Evolutionary conservation across 2,888 invertebrate genomes (phyloP).

Genomic region (Camptogramma bilineatum): DNA sequence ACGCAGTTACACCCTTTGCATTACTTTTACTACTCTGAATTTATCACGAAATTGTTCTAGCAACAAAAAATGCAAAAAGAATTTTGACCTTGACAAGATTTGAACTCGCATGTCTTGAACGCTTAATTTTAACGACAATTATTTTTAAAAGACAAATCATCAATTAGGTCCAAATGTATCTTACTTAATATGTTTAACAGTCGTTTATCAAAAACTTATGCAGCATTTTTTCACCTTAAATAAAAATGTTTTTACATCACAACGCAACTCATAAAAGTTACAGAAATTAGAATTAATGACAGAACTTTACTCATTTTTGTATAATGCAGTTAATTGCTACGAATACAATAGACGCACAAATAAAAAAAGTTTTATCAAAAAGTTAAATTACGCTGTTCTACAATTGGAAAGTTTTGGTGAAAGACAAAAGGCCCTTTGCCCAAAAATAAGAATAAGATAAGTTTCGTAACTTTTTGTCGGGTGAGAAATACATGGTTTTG

Average conservation of each 20-base stretch:
- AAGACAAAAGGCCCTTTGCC: conserved; percentile 31
- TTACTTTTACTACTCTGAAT: conserved; percentile 37
- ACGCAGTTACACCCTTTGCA: conserved; percentile 39
- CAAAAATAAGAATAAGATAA: conserved; percentile 23
- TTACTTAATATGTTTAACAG: too few species aligned
- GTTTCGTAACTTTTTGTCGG: conserved; percentile 15
- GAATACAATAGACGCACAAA: conserved; percentile 40
- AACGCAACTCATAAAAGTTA: conserved; percentile 39
- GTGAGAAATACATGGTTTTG: neutral
- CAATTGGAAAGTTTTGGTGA: conserved; percentile 25
- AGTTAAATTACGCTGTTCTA: conserved; percentile 43
- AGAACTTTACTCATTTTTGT: conserved; percentile 47
- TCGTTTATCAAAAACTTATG: neutral
- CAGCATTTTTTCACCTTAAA: conserved; percentile 3
- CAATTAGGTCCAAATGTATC: too few species aligned
- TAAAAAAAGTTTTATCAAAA: conserved; percentile 43
- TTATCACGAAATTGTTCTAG: conserved; percentile 26
- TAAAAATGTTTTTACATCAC: conserved; percentile 13
- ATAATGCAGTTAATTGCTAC: conserved; percentile 44
- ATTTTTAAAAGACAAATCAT: too few species aligned
- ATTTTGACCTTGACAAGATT: neutral
- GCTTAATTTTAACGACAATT: neutral
- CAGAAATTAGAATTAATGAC: conserved; percentile 45
- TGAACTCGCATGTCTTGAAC: neutral
- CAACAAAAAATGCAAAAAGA: neutral